phyloP scores from a whole-genome alignment of 2,888 invertebrate genomes.

The Oxyteleia sp. region DNA sequence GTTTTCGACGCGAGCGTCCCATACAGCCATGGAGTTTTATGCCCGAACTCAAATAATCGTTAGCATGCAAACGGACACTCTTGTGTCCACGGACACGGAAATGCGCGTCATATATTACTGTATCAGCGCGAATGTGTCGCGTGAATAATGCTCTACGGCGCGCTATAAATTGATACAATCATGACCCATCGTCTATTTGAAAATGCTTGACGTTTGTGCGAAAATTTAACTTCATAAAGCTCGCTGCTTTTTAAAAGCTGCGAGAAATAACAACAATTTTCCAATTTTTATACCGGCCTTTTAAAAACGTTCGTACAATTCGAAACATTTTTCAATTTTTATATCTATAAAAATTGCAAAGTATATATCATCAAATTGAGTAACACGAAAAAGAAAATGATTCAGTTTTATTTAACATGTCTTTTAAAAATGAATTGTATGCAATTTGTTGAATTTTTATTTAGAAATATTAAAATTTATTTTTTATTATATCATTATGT shows the following conservation, averaged over 20 bases:
- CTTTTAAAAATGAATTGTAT: no score
- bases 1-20: conserved; percentile 21
- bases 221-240: conserved; percentile 21
- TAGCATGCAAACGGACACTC: conserved; percentile 66
- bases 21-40: conserved; percentile 45
- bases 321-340: not conserved
- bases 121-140: conserved; percentile 60
- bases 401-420: no score
- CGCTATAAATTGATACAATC: conserved; percentile 68
- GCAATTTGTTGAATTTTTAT: no score
- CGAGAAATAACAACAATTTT: not conserved
- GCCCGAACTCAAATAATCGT: conserved; percentile 68
- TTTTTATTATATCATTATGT: no score
- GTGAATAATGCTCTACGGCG: conserved; percentile 59
- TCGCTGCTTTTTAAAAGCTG: not conserved
- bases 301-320: not conserved
- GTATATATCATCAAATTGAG: not conserved
- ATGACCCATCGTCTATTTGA: conserved; percentile 52
- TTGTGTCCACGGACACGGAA: conserved; percentile 62
- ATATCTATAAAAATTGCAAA: not conserved
- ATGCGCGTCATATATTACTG: conserved; percentile 66
- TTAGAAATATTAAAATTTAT: no score
- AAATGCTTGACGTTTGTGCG: conserved; percentile 38
- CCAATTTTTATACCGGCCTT: not conserved
- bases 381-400: not conserved